A percentile compares a stretch with the other conserved stretches of the same genome.
phyloP scores from a whole-genome alignment of 2,113 vertebrate species.

The Chamaea fasciata region DNA sequence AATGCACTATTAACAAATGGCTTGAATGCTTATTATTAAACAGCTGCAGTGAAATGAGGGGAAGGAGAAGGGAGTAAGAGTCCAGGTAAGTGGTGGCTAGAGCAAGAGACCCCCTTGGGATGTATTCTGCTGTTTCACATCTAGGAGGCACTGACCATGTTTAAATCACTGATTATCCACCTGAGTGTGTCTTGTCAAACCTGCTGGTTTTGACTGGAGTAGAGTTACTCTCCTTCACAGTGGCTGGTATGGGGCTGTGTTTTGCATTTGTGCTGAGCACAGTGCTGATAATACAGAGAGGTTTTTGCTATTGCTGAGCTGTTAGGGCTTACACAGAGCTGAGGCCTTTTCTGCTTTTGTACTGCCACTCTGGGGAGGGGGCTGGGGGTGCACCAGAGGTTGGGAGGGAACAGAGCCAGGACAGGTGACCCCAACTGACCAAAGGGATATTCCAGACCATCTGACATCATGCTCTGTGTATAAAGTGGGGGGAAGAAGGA shows the following conservation, averaged over 20 bases:
- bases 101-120: not conserved
- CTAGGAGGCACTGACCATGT: not conserved
- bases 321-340: not conserved
- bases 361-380: rapidly evolving
- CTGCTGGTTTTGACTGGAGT: not conserved
- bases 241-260: rapidly evolving
- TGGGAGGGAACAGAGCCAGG: not conserved
- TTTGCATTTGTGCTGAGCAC: not conserved
- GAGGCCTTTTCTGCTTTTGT: not conserved
- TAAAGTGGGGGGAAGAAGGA: rapidly evolving
- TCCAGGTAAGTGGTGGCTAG: not conserved
- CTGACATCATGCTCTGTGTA: not conserved
- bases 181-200: not conserved
- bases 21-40: not conserved
- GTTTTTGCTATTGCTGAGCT: not conserved
- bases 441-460: not conserved
- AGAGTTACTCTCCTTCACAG: not conserved
- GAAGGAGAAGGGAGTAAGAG: not conserved
- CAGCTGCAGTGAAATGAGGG: not conserved
- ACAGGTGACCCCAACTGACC: not conserved
- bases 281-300: not conserved
- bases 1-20: not conserved
- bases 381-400: rapidly evolving
- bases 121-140: not conserved
- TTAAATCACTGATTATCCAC: not conserved